Conservation (phyloP, 2,888 invertebrate species). For the Tridacna gigas region DNA sequence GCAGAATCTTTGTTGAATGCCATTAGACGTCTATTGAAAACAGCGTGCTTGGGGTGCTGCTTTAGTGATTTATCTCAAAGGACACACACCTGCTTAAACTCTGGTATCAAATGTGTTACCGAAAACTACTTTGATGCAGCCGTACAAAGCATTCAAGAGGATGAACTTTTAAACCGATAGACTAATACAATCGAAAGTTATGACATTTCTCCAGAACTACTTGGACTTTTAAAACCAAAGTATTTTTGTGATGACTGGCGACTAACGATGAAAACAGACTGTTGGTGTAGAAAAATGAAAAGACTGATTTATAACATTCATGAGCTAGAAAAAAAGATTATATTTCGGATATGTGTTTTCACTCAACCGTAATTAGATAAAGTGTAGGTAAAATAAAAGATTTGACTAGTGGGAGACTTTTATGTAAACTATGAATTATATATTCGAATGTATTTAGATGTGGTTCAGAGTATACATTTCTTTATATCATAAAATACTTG, state of each 20-base stretch:
- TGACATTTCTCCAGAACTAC: conserved; percentile 12
- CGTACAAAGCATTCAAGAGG: conserved; percentile 30
- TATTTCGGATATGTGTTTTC: too few species aligned
- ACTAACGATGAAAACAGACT: conserved; percentile 22
- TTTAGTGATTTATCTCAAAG: conserved; percentile 35
- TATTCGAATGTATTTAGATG: too few species aligned
- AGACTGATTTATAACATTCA: not conserved
- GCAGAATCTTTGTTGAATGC: not conserved
- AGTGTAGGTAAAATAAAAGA: too few species aligned
- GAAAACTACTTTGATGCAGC: conserved; percentile 34
- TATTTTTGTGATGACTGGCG: conserved; percentile 24
- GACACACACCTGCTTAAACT: conserved; percentile 34
- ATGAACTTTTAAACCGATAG: conserved; percentile 1
- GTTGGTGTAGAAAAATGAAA: conserved; percentile 9
- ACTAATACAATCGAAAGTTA: not conserved
- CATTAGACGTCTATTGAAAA: conserved; percentile 34
- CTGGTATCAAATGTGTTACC: conserved; percentile 30
- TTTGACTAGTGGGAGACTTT: too few species aligned
- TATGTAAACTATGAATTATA: too few species aligned
- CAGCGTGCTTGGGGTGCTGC: conserved; percentile 39
- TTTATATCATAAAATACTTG: too few species aligned
- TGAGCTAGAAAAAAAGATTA: not conserved
- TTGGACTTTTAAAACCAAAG: conserved; percentile 23
- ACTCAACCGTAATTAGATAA: too few species aligned
- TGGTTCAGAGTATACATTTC: too few species aligned